A percentile compares a stretch with the other conserved stretches of the same genome.
These are phyloP conservation scores for Arremon aurantiirostris DNA, from an alignment of 2,797 vertebrate genomes.

Conservation along the genomic window DNA sequence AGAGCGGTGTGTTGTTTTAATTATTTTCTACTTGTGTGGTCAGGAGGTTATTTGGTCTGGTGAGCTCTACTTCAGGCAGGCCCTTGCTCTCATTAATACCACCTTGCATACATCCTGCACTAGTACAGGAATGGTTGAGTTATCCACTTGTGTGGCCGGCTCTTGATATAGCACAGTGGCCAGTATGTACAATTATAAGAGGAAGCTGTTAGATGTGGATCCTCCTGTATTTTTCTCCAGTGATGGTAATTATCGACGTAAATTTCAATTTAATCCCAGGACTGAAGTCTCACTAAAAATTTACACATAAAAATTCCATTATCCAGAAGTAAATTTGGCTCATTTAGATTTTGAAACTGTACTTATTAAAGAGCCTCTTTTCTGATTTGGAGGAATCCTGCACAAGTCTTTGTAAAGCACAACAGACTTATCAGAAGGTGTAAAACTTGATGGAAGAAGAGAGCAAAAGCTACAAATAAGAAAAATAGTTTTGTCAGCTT, in stretches of 20 bases:
- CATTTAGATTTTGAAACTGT: not conserved
- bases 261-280: conserved; percentile 44
- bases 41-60: conserved; percentile 76
- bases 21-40: conserved; percentile 82
- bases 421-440: not conserved
- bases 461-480: not conserved
- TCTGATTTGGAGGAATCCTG: not conserved
- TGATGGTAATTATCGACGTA: conserved; percentile 52
- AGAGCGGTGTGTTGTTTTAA: conserved; percentile 69
- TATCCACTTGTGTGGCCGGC: conserved; percentile 78
- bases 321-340: conserved; percentile 19
- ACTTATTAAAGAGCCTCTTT: conserved; percentile 9
- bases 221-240: conserved; percentile 13
- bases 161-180: conserved; percentile 68
- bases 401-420: not conserved
- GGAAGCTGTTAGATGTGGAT: conserved; percentile 66
- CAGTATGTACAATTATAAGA: conserved; percentile 60
- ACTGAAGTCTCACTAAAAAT: conserved; percentile 17
- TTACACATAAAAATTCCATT: not conserved
- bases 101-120: conserved; percentile 56
- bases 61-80: conserved; percentile 65
- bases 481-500: not conserved
- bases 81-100: conserved; percentile 68
- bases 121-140: conserved; percentile 47
- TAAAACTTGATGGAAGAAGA: not conserved